Percentiles rank a stretch among this genome's conserved stretches.
These are phyloP conservation scores for Mormyrops boulengeri DNA, from an alignment of 2,797 vertebrate species.

Conservation along the genomic window DNA sequence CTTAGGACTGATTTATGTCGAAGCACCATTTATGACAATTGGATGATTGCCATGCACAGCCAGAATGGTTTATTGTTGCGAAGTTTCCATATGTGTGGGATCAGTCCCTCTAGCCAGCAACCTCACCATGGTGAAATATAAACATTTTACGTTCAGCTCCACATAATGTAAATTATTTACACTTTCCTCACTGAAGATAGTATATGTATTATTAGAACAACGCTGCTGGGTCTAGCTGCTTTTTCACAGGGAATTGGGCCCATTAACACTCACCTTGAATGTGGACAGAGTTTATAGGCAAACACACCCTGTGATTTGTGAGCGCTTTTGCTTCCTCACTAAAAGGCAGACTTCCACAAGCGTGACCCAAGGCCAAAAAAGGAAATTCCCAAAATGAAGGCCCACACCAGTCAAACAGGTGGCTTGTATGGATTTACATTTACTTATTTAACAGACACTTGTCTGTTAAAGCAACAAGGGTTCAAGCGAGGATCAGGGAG, in stretches of 20 bases:
- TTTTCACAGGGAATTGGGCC: neutral
- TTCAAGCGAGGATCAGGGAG: neutral
- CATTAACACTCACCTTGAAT: neutral
- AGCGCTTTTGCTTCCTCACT: neutral
- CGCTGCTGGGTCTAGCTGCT: neutral
- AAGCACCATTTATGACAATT: neutral
- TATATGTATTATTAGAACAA: neutral
- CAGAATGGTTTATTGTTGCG: neutral
- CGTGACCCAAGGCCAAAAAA: neutral
- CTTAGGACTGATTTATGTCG: neutral
- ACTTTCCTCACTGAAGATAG: neutral
- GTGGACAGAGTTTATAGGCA: neutral
- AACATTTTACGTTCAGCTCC: neutral
- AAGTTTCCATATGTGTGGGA: neutral
- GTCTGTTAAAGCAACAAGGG: neutral
- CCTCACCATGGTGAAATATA: neutral
- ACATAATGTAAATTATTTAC: neutral
- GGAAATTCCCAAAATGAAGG: neutral
- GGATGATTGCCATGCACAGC: neutral
- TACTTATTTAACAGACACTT: neutral
- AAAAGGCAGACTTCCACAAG: neutral
- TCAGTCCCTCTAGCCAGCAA: neutral
- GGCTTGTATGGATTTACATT: neutral
- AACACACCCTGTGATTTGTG: neutral
- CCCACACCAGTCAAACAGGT: neutral